Evolutionary conservation across 1,140 invertebrate genomes (phyloP).

Genomic region (Drosophila albomicans): DNA sequence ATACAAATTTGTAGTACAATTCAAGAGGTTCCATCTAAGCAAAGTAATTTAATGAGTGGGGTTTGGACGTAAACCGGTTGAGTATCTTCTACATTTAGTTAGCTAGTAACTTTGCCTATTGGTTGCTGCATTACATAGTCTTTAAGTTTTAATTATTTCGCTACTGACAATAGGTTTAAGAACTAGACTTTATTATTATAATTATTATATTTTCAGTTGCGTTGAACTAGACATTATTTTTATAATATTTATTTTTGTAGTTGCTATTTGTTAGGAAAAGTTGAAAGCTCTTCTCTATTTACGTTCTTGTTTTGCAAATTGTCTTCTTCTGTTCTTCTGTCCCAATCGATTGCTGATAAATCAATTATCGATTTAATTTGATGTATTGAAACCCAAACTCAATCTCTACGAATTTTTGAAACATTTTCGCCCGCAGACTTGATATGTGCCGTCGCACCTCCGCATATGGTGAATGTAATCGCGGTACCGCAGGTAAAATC

Average conservation of each 20-base stretch:
- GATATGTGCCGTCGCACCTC: slow-evolving; percentile 99
- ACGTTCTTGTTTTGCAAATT: too few relatives aligned
- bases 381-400: slow-evolving; percentile 29
- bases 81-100: slow-evolving; percentile 35
- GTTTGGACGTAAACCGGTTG: slow-evolving; percentile 66
- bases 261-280: background rate
- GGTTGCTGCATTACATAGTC: slow-evolving; percentile 42
- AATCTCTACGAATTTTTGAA: slow-evolving; percentile 78
- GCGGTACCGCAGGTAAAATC: slow-evolving; percentile 96
- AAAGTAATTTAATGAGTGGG: slow-evolving; percentile 65
- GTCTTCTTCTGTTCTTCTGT: background rate
- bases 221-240: background rate
- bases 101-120: slow-evolving; percentile 52
- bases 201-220: background rate
- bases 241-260: background rate
- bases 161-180: background rate
- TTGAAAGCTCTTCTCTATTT: too few relatives aligned
- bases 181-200: background rate
- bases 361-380: slow-evolving; percentile 28
- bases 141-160: slow-evolving; percentile 16
- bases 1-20: slow-evolving; percentile 55
- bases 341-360: background rate
- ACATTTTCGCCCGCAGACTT: slow-evolving; percentile 92
- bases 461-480: slow-evolving; percentile 97
- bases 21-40: slow-evolving; percentile 61